Conservation (phyloP, 2,113 vertebrate species). For the Neoarius graeffei region DNA sequence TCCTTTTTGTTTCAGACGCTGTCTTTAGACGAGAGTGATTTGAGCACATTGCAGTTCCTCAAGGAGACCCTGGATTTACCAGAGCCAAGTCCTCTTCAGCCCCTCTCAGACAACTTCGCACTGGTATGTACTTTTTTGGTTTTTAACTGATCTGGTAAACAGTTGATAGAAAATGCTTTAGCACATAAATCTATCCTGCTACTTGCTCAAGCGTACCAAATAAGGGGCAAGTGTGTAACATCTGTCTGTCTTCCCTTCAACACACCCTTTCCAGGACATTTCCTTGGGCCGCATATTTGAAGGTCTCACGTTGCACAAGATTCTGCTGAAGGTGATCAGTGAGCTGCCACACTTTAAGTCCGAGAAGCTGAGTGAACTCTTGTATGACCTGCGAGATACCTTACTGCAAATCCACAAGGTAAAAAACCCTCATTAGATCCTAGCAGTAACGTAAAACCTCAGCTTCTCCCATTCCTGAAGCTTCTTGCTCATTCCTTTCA, state of each 20-base stretch:
- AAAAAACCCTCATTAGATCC: not conserved
- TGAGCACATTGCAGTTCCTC: constrained; percentile 49
- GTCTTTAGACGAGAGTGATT: constrained; percentile 52
- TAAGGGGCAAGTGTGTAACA: not conserved
- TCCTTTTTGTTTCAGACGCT: constrained; percentile 51
- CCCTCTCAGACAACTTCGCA: constrained; percentile 49
- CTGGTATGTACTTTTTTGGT: constrained; percentile 62
- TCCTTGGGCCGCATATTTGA: constrained; percentile 57
- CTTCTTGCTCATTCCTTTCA: not conserved
- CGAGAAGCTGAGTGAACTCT: constrained; percentile 43
- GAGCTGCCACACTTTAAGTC: constrained; percentile 26
- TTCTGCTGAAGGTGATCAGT: constrained; percentile 53
- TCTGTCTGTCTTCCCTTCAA: not conserved
- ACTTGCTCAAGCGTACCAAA: not conserved
- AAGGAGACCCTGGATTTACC: constrained; percentile 59
- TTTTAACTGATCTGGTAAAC: too few relatives aligned
- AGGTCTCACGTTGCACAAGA: constrained; percentile 65
- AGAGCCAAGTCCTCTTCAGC: constrained; percentile 52
- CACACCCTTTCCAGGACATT: constrained; percentile 50
- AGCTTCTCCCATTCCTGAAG: not conserved
- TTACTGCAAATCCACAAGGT: constrained; percentile 62
- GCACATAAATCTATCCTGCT: not conserved
- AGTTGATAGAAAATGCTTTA: not conserved
- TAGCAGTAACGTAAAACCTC: not conserved
- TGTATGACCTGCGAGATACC: constrained; percentile 65